A percentile compares a stretch with the other conserved stretches of the same genome.
Conservation (phyloP, 2,797 vertebrate species). For the Amblyraja radiata region DNA sequence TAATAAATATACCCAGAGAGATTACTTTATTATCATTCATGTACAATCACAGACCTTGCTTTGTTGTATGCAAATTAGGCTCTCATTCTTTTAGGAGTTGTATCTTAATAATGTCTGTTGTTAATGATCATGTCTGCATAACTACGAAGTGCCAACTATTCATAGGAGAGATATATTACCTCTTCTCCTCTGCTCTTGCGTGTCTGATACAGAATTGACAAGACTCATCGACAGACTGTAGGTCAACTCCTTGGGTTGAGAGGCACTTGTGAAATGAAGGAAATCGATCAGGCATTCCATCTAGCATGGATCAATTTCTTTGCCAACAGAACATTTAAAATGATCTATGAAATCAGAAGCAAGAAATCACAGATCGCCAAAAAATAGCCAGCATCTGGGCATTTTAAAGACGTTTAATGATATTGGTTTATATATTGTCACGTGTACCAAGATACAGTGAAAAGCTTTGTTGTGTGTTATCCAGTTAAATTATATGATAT, state of each 20-base stretch:
- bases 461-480: no score
- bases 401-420: no score
- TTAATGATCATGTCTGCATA: constrained; percentile 19
- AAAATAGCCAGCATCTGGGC: no score
- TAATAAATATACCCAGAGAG: not conserved
- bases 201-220: not conserved
- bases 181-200: not conserved
- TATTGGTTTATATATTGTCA: no score
- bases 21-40: constrained; percentile 1
- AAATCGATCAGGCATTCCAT: not conserved
- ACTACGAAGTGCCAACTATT: not conserved
- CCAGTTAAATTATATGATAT: no score
- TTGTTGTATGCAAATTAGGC: not conserved
- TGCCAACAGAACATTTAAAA: no score
- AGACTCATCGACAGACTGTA: not conserved
- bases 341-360: not conserved
- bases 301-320: not conserved
- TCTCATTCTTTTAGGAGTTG: not conserved
- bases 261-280: not conserved
- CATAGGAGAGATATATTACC: not conserved
- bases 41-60: not conserved
- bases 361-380: not conserved
- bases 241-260: not conserved
- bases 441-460: no score
- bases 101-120: not conserved